A percentile compares a stretch with the other conserved stretches of the same genome.
These are phyloP conservation scores for Steinernema khuongi DNA, from an alignment of 1,140 invertebrate species.

Conservation along the genomic window DNA sequence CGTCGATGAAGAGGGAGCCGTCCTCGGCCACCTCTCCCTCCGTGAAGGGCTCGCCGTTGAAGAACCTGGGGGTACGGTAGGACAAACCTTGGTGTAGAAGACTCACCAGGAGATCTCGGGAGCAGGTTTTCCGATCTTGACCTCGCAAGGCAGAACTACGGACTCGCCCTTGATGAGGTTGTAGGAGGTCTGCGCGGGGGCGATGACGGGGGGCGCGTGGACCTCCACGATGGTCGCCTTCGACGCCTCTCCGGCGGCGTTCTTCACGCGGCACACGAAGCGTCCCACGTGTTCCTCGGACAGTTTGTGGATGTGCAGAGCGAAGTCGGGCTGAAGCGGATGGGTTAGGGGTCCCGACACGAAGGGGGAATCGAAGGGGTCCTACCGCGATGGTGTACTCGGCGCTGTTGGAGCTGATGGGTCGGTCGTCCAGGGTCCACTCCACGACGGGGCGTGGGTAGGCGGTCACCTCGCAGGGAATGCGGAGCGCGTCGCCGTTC, in stretches of 20 bases:
- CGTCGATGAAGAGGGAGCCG: constrained; percentile 47
- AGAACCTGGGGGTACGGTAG: constrained; percentile 27
- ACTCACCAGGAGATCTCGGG: constrained; percentile 46
- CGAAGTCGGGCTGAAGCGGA: constrained; percentile 58
- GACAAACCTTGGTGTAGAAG: not conserved
- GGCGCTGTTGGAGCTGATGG: constrained; percentile 52
- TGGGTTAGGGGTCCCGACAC: not conserved
- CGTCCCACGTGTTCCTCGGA: constrained; percentile 58
- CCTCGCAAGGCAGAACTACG: constrained; percentile 47
- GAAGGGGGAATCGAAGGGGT: constrained; percentile 54
- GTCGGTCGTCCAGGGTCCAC: constrained; percentile 48
- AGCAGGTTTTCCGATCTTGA: constrained; percentile 41
- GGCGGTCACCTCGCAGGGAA: constrained; percentile 38
- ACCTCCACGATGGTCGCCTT: constrained; percentile 40
- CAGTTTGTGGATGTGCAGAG: constrained; percentile 60
- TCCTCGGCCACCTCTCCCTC: constrained; percentile 43
- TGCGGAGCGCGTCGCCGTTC: constrained; percentile 34
- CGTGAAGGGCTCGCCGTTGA: constrained; percentile 32
- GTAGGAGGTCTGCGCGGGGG: constrained; percentile 44
- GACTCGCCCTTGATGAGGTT: constrained; percentile 45
- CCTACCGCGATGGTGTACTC: constrained; percentile 58
- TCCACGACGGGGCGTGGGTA: constrained; percentile 59
- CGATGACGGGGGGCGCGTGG: constrained; percentile 40
- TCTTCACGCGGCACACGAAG: constrained; percentile 59
- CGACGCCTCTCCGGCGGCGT: constrained; percentile 55